A percentile compares a stretch with the other conserved stretches of the same genome.
These are phyloP conservation scores for Athene noctua DNA, from an alignment of 2,113 vertebrate species.

Conservation along the genomic window DNA sequence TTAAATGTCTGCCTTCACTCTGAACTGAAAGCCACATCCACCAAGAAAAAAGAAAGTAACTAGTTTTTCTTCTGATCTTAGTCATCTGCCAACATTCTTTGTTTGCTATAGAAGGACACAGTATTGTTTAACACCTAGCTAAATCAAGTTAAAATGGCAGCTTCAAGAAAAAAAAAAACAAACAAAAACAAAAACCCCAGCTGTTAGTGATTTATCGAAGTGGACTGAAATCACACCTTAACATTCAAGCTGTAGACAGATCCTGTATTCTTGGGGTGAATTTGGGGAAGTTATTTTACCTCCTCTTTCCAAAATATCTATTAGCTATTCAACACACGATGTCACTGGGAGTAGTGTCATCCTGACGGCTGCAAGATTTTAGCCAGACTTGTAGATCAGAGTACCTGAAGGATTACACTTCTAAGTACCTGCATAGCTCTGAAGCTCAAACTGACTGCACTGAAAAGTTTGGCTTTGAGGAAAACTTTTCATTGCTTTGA, in stretches of 20 bases:
- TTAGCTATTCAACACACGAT: constrained; percentile 20
- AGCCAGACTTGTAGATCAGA: constrained; percentile 46
- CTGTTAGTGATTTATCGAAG: not conserved
- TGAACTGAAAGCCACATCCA: constrained; percentile 6
- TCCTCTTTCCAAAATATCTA: constrained; percentile 35
- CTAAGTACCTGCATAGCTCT: constrained; percentile 36
- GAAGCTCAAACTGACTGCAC: constrained; percentile 31
- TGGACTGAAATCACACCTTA: not conserved
- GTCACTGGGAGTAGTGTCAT: constrained; percentile 15
- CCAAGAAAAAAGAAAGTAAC: not conserved
- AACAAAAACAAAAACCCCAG: not conserved
- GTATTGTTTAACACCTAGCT: not conserved
- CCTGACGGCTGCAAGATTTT: constrained; percentile 62
- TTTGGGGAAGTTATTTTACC: constrained; percentile 26
- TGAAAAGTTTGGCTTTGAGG: constrained; percentile 7
- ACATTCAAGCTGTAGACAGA: not conserved
- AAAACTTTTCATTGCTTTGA: not conserved
- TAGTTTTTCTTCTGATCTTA: constrained; percentile 21
- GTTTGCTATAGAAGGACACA: not conserved
- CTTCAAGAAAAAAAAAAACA: not conserved
- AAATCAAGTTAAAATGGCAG: constrained; percentile 18
- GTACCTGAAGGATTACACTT: constrained; percentile 43
- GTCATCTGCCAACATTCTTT: not conserved
- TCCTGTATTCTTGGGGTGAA: not conserved
- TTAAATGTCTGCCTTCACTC: not conserved